Evolutionary conservation across 2,888 invertebrate genomes (phyloP).

Genomic region (Melikaiella ostensackeni): DNA sequence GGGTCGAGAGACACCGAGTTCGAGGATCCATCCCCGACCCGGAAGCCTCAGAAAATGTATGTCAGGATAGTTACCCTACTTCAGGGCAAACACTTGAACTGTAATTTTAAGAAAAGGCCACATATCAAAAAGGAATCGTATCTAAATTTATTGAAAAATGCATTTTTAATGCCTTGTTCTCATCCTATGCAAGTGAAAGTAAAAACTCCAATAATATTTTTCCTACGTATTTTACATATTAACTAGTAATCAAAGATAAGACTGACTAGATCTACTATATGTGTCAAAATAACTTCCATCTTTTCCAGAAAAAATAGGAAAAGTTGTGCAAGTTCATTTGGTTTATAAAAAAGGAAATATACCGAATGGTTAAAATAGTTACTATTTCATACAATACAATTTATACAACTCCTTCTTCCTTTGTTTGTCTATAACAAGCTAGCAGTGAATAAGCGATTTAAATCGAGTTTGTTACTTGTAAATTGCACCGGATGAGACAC

Average conservation of each 20-base stretch:
- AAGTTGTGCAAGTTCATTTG: not conserved
- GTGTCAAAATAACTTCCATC: not conserved
- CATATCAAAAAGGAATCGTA: not conserved
- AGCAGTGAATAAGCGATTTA: not conserved
- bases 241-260: conserved; percentile 8
- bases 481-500: conserved; percentile 5
- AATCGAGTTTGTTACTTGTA: conserved; percentile 7
- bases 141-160: not conserved
- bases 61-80: not conserved
- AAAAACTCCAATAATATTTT: conserved; percentile 9
- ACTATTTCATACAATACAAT: not conserved
- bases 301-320: not conserved
- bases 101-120: not conserved
- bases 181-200: conserved; percentile 6
- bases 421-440: not conserved
- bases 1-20: conserved; percentile 1
- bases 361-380: not conserved
- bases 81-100: not conserved
- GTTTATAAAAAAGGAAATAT: not conserved
- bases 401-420: not conserved
- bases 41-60: not conserved
- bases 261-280: conserved; percentile 23
- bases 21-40: not conserved
- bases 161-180: conserved; percentile 5
- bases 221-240: conserved; percentile 2